Conservation (phyloP, 2,113 vertebrate species). For the Cottus gobio region DNA sequence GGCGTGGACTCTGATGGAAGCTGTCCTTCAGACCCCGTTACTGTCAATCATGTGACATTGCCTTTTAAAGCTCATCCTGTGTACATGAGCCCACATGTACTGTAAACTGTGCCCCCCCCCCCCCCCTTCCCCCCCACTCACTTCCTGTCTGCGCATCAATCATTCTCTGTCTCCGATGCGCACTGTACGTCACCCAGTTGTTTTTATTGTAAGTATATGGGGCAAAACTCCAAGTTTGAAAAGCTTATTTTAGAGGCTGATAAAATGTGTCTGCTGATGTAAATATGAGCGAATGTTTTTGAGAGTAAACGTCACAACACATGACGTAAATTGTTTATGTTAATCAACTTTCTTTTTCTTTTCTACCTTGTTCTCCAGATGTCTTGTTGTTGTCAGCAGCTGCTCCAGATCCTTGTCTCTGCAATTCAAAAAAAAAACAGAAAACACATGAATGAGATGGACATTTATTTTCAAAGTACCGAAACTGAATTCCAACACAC, state of each 20-base stretch:
- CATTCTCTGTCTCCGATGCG: not conserved
- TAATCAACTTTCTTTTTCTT: not conserved
- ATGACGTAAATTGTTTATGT: not conserved
- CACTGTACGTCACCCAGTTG: not conserved
- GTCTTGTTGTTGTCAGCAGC: conserved; percentile 92
- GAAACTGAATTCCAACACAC: not conserved
- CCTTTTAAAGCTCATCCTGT: conserved; percentile 56
- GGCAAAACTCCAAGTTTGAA: not conserved
- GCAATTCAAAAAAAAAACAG: conserved; percentile 40
- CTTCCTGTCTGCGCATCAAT: not conserved
- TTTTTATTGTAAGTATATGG: not conserved
- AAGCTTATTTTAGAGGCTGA: not conserved
- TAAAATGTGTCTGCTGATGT: not conserved
- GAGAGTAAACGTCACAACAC: not conserved
- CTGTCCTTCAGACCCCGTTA: conserved; percentile 49
- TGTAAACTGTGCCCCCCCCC: conserved; percentile 25
- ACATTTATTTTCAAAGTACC: not conserved
- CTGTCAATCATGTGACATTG: conserved; percentile 43
- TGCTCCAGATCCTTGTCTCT: conserved; percentile 93
- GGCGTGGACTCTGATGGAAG: not conserved
- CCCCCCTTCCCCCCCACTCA: not conserved
- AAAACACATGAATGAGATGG: not conserved
- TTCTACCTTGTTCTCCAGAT: conserved; percentile 91
- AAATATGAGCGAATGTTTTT: not conserved
- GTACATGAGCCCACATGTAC: conserved; percentile 20